phyloP scores from a whole-genome alignment of 2,888 invertebrate species.

The Macrostomum cliftonense region DNA sequence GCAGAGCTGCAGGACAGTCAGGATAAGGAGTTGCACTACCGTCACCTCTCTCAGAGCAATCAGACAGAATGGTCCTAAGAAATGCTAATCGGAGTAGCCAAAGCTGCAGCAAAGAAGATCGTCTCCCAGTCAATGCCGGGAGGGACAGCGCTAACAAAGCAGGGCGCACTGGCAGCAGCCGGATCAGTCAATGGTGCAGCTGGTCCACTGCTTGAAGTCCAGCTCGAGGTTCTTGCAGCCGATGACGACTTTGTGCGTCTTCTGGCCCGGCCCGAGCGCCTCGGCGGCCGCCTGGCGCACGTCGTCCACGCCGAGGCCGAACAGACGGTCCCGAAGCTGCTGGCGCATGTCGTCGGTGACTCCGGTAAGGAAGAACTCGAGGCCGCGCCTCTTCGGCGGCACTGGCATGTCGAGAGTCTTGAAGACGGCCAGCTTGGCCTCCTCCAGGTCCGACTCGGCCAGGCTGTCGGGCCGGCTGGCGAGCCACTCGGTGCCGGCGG shows the following conservation, averaged over 20 bases:
- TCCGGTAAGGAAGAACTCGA: slow-evolving; percentile 55
- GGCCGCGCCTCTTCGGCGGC: slow-evolving; percentile 60
- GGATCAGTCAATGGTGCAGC: too few species aligned
- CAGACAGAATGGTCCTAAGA: too few species aligned
- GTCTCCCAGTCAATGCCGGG: too few species aligned
- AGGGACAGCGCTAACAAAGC: too few species aligned
- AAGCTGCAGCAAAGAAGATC: too few species aligned
- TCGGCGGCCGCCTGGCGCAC: slow-evolving; percentile 49
- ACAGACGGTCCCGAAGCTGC: slow-evolving; percentile 53
- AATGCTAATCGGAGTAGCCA: too few species aligned
- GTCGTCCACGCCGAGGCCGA: slow-evolving; percentile 52
- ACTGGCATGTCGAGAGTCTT: slow-evolving; percentile 62
- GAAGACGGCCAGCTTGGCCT: slow-evolving; percentile 70
- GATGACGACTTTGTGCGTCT: background rate
- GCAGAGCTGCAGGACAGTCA: too few species aligned
- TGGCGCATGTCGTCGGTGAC: slow-evolving; percentile 60
- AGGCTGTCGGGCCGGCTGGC: slow-evolving; percentile 36
- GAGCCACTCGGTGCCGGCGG: slow-evolving; percentile 55
- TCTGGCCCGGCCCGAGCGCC: slow-evolving; percentile 44
- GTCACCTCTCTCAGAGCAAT: too few species aligned
- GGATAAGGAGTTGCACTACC: too few species aligned
- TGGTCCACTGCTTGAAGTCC: too few species aligned
- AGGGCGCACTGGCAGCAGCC: too few species aligned
- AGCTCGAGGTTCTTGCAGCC: too few species aligned
- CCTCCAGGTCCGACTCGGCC: slow-evolving; percentile 52